phyloP scores from a whole-genome alignment of 30 jellyfish, hydroid and myxozoan genomes.

The Chrysaora quinquecirrha region DNA sequence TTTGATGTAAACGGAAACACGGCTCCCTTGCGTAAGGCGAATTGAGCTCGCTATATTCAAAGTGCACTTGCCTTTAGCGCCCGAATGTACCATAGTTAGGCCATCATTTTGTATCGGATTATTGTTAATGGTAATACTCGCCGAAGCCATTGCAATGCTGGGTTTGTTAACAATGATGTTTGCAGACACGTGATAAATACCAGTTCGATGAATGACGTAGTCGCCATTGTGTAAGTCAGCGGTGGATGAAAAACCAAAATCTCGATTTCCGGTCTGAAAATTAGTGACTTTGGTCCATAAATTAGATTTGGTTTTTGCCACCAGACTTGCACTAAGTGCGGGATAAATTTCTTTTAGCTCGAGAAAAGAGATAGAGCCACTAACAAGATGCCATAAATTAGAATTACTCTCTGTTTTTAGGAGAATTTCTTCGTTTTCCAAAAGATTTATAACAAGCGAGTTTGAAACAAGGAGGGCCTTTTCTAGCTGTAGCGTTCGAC shows the following conservation, averaged over 20 bases:
- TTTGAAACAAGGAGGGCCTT: not conserved
- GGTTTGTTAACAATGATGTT: slow-evolving; percentile 31
- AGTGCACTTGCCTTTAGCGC: slow-evolving; percentile 26
- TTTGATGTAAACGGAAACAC: slow-evolving; percentile 26
- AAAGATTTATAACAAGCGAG: not conserved
- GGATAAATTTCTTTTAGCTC: slow-evolving; percentile 22
- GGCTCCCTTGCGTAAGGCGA: slow-evolving; percentile 21
- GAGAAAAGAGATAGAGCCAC: slow-evolving; percentile 20
- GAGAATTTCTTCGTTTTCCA: not conserved
- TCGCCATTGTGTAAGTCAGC: slow-evolving; percentile 24
- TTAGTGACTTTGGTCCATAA: slow-evolving; percentile 28
- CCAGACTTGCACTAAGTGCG: slow-evolving; percentile 22
- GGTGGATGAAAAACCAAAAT: not conserved
- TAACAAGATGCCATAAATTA: slow-evolving; percentile 15
- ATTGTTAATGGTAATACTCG: slow-evolving; percentile 33
- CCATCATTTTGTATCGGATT: slow-evolving; percentile 14
- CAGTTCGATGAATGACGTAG: slow-evolving; percentile 21
- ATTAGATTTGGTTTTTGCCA: not conserved
- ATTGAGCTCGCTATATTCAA: slow-evolving; percentile 35
- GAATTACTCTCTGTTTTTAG: not conserved
- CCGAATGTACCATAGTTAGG: slow-evolving; percentile 19
- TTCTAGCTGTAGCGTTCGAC: not conserved
- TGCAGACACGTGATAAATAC: slow-evolving; percentile 41
- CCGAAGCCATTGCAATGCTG: slow-evolving; percentile 21
- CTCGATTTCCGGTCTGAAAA: not conserved